Conservation (phyloP, 2,888 invertebrate genomes). For the Formica aserva region DNA sequence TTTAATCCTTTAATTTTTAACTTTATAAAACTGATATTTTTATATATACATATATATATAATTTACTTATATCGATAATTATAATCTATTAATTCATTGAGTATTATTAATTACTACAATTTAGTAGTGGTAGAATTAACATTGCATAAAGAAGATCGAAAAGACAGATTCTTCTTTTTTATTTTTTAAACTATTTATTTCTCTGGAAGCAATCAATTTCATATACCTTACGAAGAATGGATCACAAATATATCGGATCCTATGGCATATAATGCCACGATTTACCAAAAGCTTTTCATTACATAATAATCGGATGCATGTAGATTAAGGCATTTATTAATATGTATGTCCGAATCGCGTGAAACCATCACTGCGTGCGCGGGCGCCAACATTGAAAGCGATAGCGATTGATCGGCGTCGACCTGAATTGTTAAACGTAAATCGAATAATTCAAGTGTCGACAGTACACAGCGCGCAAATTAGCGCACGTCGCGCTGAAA, state of each 20-base stretch:
- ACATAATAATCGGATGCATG: slow-evolving; percentile 4
- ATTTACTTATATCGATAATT: background rate
- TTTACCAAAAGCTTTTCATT: slow-evolving; percentile 13
- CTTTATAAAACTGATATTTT: background rate
- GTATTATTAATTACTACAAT: background rate
- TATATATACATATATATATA: too few relatives aligned
- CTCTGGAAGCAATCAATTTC: background rate
- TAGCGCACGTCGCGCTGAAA: slow-evolving; percentile 34
- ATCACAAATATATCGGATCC: background rate
- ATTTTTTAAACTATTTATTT: background rate
- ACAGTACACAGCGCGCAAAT: slow-evolving; percentile 36
- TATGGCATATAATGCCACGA: background rate
- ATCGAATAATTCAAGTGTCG: slow-evolving; percentile 49
- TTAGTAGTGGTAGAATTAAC: background rate
- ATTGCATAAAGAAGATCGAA: background rate
- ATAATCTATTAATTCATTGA: background rate
- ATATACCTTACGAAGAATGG: background rate
- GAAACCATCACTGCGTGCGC: slow-evolving; percentile 1
- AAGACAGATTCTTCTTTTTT: background rate
- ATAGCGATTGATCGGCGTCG: slow-evolving; percentile 39
- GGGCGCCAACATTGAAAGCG: slow-evolving; percentile 14
- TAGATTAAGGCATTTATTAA: slow-evolving; percentile 35
- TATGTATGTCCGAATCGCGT: slow-evolving; percentile 18
- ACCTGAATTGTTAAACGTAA: slow-evolving; percentile 44
- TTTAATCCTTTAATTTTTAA: background rate